Evolutionary conservation across 1,140 invertebrate genomes (phyloP).

Genomic region (Mesaphorura yosii): DNA sequence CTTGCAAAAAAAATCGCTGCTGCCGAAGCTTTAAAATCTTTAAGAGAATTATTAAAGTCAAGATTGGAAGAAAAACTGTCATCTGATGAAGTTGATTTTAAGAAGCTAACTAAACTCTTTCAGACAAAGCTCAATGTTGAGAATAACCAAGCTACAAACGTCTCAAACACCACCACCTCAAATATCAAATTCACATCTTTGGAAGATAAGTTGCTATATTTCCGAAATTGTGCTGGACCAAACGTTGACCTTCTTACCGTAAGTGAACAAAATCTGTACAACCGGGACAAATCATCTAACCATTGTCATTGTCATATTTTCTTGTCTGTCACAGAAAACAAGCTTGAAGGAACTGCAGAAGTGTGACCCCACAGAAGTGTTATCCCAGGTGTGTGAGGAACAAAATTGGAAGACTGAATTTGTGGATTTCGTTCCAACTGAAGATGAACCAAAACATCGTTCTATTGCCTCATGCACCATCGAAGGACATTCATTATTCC

Average conservation of each 20-base stretch:
- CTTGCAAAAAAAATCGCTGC: conserved; percentile 27
- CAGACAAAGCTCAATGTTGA: neutral
- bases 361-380: conserved; percentile 11
- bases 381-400: conserved; percentile 22
- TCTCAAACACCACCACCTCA: neutral
- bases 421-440: conserved; percentile 5
- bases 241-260: no score
- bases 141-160: neutral
- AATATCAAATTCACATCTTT: neutral
- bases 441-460: conserved; percentile 1
- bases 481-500: conserved; percentile 12
- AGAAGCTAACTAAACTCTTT: neutral
- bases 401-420: conserved; percentile 23
- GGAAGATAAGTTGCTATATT: neutral
- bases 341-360: neutral
- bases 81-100: neutral
- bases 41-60: conserved; percentile 13
- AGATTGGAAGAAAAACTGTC: neutral
- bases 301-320: no score
- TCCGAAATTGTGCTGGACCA: no score
- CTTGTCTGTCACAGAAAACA: neutral
- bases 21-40: conserved; percentile 11
- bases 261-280: no score
- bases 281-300: no score
- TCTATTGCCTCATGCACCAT: conserved; percentile 9